Percentiles rank a stretch among this genome's conserved stretches.
Evolutionary conservation across 2,888 invertebrate species (phyloP).

Genomic region (Archips crataeganus): DNA sequence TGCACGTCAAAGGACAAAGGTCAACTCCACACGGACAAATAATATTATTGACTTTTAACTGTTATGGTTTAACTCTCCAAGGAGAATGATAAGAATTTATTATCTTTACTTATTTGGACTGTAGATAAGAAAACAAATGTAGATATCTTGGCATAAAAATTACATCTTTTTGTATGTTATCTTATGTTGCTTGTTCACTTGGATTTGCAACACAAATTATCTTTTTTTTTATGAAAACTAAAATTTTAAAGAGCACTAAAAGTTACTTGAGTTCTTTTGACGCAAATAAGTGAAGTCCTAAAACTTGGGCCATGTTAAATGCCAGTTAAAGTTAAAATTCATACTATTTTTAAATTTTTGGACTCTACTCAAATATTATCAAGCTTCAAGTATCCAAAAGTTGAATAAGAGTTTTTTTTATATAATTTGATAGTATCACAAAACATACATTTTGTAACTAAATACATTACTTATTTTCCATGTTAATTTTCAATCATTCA

Average conservation of each 20-base stretch:
- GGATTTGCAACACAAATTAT: constrained; percentile 2
- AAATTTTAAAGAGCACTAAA: neutral
- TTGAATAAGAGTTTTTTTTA: too few species aligned
- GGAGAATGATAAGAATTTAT: constrained; percentile 1
- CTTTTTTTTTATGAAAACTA: neutral
- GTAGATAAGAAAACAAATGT: neutral
- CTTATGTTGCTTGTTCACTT: neutral
- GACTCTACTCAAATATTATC: too few species aligned
- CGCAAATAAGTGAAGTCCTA: too few species aligned
- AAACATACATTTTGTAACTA: too few species aligned
- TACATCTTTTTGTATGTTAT: constrained; percentile 9
- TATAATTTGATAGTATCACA: neutral
- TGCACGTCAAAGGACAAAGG: constrained; percentile 8
- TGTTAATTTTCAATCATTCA: too few species aligned
- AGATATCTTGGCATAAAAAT: neutral
- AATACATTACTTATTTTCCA: too few species aligned
- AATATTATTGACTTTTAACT: neutral
- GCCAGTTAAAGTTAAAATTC: too few species aligned
- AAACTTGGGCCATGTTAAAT: too few species aligned
- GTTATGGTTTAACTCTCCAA: neutral
- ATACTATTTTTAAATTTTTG: too few species aligned
- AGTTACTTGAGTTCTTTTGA: neutral
- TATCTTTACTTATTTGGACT: constrained; percentile 5
- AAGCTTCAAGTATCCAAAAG: neutral
- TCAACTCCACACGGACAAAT: neutral